Evolutionary conservation across 35 echinoderm and acorn worm species (phyloP).

Genomic region (Heliocidaris erythrogramma): DNA sequence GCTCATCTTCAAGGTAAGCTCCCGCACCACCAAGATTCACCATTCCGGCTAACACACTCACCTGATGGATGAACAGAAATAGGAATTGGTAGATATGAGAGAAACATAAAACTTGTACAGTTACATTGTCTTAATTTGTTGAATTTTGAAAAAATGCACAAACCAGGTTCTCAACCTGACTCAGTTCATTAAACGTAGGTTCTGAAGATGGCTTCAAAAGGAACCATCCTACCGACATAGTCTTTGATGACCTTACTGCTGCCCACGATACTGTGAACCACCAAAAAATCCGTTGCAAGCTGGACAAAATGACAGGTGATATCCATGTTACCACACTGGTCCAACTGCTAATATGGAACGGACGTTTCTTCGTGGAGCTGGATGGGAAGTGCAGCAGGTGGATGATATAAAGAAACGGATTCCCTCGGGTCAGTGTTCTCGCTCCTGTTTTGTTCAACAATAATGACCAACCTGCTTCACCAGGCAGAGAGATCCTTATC

Average conservation of each 20-base stretch:
- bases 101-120: too few species aligned
- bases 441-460: slow-evolving; percentile 63
- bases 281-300: slow-evolving; percentile 51
- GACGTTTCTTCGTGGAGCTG: slow-evolving; percentile 61
- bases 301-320: slow-evolving; percentile 36
- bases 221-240: slow-evolving; percentile 14
- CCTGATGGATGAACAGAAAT: too few species aligned
- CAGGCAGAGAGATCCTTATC: slow-evolving; percentile 49
- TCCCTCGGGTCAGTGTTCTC: slow-evolving; percentile 60
- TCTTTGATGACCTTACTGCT: too few species aligned
- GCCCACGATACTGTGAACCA: slow-evolving; percentile 30
- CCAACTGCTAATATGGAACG: slow-evolving; percentile 55
- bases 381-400: slow-evolving; percentile 9
- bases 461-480: slow-evolving; percentile 38
- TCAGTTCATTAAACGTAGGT: background rate
- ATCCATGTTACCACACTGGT: slow-evolving; percentile 50
- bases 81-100: too few species aligned
- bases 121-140: too few species aligned
- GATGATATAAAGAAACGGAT: slow-evolving; percentile 56
- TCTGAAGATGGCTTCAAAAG: slow-evolving; percentile 64
- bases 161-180: slow-evolving; percentile 61
- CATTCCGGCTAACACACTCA: too few species aligned
- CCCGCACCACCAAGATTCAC: too few species aligned
- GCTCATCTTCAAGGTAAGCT: too few species aligned
- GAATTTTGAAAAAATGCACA: slow-evolving; percentile 25